phyloP scores from a whole-genome alignment of 2,888 invertebrate species.

The Oligia strigilis region DNA sequence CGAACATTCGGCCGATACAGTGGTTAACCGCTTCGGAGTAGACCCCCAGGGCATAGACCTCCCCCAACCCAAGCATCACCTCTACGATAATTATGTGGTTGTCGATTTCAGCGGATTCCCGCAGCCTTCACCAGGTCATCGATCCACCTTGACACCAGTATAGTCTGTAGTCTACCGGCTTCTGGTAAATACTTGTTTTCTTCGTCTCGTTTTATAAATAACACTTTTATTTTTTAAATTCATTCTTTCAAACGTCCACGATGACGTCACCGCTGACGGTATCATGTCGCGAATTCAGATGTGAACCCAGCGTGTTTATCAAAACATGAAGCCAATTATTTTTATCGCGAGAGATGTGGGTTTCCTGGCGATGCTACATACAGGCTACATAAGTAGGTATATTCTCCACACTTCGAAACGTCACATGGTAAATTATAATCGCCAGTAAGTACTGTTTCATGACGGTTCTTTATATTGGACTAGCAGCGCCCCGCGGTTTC shows the following conservation, averaged over 20 bases:
- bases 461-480: too few relatives aligned
- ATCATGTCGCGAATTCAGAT: constrained; percentile 31
- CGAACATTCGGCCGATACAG: too few relatives aligned
- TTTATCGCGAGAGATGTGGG: constrained; percentile 50
- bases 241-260: constrained; percentile 4
- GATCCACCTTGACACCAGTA: constrained; percentile 27
- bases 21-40: too few relatives aligned
- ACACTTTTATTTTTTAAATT: constrained; percentile 22
- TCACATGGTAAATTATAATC: too few relatives aligned
- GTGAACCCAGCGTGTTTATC: constrained; percentile 39
- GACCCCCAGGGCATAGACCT: too few relatives aligned
- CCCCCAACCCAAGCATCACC: background rate
- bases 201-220: constrained; percentile 32
- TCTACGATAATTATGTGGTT: too few relatives aligned
- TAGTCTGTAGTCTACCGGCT: background rate
- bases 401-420: constrained; percentile 2
- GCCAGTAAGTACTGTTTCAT: too few relatives aligned
- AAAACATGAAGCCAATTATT: constrained; percentile 57
- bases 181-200: background rate
- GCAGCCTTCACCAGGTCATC: constrained; percentile 31
- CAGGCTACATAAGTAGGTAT: constrained; percentile 3
- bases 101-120: background rate
- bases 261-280: constrained; percentile 42
- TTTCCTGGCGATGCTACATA: constrained; percentile 36
- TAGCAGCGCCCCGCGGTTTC: too few relatives aligned